These are phyloP conservation scores for Uloborus diversus DNA, from an alignment of 1,140 invertebrate genomes.

Conservation along the genomic window DNA sequence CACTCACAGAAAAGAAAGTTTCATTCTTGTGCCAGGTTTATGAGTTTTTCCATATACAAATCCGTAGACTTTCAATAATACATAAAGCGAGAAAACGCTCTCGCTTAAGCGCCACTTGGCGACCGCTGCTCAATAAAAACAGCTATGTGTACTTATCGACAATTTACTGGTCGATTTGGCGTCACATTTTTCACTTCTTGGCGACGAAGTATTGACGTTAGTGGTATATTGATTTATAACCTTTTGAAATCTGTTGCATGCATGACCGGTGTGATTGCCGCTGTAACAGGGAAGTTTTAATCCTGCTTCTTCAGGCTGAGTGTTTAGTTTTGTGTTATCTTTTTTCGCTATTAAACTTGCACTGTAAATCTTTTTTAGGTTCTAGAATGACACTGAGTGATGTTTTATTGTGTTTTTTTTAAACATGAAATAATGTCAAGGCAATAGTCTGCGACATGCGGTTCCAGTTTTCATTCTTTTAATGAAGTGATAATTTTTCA, in stretches of 20 bases:
- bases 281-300: not conserved
- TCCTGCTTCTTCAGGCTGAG: not conserved
- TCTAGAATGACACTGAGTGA: not conserved
- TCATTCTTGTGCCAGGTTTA: too few relatives aligned
- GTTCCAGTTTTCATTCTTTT: too few relatives aligned
- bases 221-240: not conserved
- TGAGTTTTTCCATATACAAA: not conserved
- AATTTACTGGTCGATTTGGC: conserved; percentile 10
- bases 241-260: not conserved
- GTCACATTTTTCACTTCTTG: conserved; percentile 9
- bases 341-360: not conserved
- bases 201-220: not conserved
- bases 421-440: not conserved
- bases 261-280: not conserved
- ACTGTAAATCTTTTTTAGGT: not conserved
- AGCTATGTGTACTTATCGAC: not conserved
- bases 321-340: not conserved
- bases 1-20: too few relatives aligned
- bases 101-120: not conserved
- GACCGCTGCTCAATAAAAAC: conserved; percentile 10
- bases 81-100: not conserved
- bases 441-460: not conserved
- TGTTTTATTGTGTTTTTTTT: not conserved
- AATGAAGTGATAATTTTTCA: too few relatives aligned
- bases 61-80: not conserved